phyloP scores from a whole-genome alignment of 2,888 invertebrate genomes.

The Drosophila melanosoma region DNA sequence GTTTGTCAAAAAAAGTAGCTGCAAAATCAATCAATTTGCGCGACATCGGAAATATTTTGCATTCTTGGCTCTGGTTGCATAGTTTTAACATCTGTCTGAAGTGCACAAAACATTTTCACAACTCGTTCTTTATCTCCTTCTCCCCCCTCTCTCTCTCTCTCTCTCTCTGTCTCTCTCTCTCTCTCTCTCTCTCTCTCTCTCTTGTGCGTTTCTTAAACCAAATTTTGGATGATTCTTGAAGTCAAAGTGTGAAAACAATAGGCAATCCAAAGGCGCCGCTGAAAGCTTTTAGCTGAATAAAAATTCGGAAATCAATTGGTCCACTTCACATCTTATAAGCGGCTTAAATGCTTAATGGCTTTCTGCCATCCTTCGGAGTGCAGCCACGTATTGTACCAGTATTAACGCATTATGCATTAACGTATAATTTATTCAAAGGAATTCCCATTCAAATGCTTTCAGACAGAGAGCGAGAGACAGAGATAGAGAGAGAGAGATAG shows the following conservation, averaged over 20 bases:
- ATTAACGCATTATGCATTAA: constrained; percentile 24
- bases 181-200: not conserved
- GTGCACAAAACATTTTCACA: constrained; percentile 2
- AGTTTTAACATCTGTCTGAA: constrained; percentile 1
- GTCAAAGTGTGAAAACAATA: constrained; percentile 2
- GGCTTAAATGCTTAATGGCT: constrained; percentile 14
- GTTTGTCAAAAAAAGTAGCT: constrained; percentile 5
- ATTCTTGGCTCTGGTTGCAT: not conserved
- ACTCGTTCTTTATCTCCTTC: not conserved
- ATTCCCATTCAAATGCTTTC: constrained; percentile 35
- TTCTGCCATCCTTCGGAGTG: not conserved
- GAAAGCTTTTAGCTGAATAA: constrained; percentile 2
- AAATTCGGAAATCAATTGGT: constrained; percentile 4
- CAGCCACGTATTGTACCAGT: constrained; percentile 1
- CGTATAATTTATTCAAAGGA: constrained; percentile 59
- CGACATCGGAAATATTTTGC: constrained; percentile 12
- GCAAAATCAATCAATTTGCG: constrained; percentile 34
- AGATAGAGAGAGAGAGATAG: not conserved
- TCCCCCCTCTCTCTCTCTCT: not conserved
- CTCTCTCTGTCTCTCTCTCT: not conserved
- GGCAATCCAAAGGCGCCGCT: not conserved
- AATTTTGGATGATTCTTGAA: constrained; percentile 1
- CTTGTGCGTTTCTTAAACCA: not conserved
- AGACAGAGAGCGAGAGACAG: not conserved
- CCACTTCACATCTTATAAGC: constrained; percentile 12